Evolutionary conservation across 1,140 invertebrate genomes (phyloP).

Genomic region (Heliconius hermathena): DNA sequence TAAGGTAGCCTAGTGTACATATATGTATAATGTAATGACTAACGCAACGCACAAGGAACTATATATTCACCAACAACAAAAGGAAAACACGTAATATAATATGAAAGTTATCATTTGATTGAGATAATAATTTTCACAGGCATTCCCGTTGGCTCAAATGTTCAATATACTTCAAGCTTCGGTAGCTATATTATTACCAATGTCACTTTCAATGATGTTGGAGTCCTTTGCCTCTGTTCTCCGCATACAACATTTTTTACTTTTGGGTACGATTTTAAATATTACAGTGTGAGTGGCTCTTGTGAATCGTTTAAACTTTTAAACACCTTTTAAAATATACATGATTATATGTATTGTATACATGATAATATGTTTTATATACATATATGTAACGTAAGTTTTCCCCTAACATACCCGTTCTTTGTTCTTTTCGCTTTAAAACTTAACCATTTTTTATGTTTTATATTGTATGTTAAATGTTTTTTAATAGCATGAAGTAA

Average conservation of each 20-base stretch:
- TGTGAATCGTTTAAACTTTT: conserved; percentile 46
- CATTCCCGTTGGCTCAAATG: conserved; percentile 77
- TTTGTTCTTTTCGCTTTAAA: conserved; percentile 6
- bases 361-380: background rate
- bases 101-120: conserved; percentile 15
- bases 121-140: conserved; percentile 65
- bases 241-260: conserved; percentile 63
- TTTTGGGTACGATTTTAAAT: conserved; percentile 68
- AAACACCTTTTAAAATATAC: conserved; percentile 10
- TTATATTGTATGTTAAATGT: conserved; percentile 17
- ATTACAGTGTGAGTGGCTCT: conserved; percentile 47
- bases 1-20: conserved; percentile 12
- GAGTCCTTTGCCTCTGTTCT: conserved; percentile 63
- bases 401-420: background rate
- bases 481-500: background rate
- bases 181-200: conserved; percentile 86
- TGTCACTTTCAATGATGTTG: conserved; percentile 83
- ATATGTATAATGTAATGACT: conserved; percentile 18
- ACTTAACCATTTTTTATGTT: background rate
- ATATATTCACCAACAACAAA: background rate
- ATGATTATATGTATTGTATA: conserved; percentile 6
- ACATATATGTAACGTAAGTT: conserved; percentile 3
- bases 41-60: conserved; percentile 16
- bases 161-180: conserved; percentile 76
- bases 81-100: background rate